A percentile compares a stretch with the other conserved stretches of the same genome.
These are phyloP conservation scores for Pogonognathellus flavescens DNA, from an alignment of 1,140 invertebrate species.

Conservation along the genomic window DNA sequence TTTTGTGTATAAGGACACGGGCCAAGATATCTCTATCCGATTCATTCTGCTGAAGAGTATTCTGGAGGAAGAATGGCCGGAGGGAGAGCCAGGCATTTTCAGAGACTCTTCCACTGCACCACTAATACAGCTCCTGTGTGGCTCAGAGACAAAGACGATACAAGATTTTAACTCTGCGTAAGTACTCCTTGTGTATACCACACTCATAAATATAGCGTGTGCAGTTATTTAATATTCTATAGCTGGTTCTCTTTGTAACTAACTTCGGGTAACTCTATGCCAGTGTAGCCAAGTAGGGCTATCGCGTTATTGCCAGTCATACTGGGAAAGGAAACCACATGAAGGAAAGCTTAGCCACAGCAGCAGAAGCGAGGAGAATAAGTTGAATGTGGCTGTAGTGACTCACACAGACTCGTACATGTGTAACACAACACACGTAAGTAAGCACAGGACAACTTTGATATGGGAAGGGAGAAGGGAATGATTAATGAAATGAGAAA, in stretches of 20 bases:
- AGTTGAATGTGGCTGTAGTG: too few species aligned
- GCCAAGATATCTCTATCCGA: slow-evolving; percentile 29
- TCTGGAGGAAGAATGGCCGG: neutral
- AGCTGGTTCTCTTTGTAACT: too few species aligned
- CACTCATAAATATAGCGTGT: too few species aligned
- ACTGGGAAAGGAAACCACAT: slow-evolving; percentile 8
- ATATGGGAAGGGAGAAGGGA: slow-evolving; percentile 40
- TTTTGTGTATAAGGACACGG: too few species aligned
- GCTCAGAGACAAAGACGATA: slow-evolving; percentile 26
- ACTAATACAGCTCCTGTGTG: too few species aligned
- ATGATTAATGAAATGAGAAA: slow-evolving; percentile 66
- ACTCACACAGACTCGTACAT: neutral
- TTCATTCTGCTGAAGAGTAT: neutral
- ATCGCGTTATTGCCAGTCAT: too few species aligned
- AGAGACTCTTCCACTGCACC: too few species aligned
- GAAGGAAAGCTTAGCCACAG: slow-evolving; percentile 1
- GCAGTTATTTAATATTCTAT: too few species aligned
- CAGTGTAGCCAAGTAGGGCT: too few species aligned
- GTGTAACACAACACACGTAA: neutral
- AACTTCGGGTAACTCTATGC: too few species aligned
- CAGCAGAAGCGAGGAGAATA: too few species aligned
- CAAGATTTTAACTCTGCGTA: slow-evolving; percentile 12
- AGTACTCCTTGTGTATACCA: neutral
- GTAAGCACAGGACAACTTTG: neutral
- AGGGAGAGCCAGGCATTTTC: slow-evolving; percentile 5